Conservation (phyloP, 2,888 invertebrate genomes). For the Seira ritae region DNA sequence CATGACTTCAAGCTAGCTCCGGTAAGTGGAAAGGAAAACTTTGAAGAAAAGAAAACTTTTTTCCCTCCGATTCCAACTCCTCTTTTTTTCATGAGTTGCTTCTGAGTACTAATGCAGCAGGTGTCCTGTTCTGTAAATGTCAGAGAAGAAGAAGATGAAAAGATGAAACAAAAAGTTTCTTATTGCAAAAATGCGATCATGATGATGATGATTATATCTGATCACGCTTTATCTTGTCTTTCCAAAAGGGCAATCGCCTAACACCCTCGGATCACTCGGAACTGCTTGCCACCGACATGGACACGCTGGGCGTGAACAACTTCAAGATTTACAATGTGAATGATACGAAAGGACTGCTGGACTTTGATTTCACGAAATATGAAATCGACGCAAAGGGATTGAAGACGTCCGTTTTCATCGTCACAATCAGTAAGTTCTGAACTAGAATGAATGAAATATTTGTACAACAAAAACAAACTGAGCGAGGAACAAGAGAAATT, state of each 20-base stretch:
- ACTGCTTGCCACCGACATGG: constrained; percentile 57
- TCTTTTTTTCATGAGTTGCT: too few species aligned
- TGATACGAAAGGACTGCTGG: constrained; percentile 68
- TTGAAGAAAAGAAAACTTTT: too few species aligned
- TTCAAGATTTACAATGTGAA: constrained; percentile 55
- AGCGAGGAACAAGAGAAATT: too few species aligned
- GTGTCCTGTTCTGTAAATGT: too few species aligned
- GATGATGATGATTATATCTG: too few species aligned
- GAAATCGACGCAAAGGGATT: background rate
- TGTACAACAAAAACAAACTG: too few species aligned
- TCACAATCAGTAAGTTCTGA: constrained; percentile 62
- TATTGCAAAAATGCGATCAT: too few species aligned
- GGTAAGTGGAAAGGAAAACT: background rate
- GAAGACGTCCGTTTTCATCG: constrained; percentile 48
- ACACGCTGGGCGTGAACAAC: constrained; percentile 66
- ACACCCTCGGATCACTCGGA: constrained; percentile 47
- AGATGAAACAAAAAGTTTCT: too few species aligned
- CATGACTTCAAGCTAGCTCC: background rate
- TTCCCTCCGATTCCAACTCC: too few species aligned
- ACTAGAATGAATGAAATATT: too few species aligned
- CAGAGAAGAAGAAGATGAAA: too few species aligned
- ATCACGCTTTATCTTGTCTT: background rate
- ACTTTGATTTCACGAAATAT: constrained; percentile 36
- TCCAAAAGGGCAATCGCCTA: constrained; percentile 51
- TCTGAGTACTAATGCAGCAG: too few species aligned